Evolutionary conservation across 2,113 vertebrate genomes (phyloP), one percentile per base, ranked within the genome.

Genomic region (Stigmatopora nigra): DNA sequence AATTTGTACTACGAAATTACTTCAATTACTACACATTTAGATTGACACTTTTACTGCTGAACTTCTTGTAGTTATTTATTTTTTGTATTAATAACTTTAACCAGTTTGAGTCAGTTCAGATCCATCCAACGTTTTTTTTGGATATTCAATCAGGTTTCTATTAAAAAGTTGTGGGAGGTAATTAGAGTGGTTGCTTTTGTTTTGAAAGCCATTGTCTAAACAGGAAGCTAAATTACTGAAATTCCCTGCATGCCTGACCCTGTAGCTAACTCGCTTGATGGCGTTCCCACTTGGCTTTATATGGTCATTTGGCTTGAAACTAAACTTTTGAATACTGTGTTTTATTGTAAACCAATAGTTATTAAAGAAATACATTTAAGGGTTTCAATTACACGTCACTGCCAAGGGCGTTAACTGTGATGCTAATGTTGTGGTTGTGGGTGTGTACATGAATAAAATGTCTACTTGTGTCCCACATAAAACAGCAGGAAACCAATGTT

Each of bases 171-270:
- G 9, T 41, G 35, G 35, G n/a, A 41, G 16, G 36, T 16, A 41
- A 60, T 44, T 19, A 19, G 1, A 19, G 11, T 41, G 13, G 13
- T 3, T 35, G 46, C 69, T 70, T 80, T 88, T 82, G 45, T 80
- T 84, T 81, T 87, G 83, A 83, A 86, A 76, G 61, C 9, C 2
- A 0, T 1, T 31, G 7, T 3, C 49, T 49, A 82, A 71, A 72
- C 74, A 22, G 83, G 85, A 87, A 82, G 76, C 83, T 2, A 12
- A 55, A 31, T 72, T 0, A 17, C 8, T 72, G 52, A 56, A 45
- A 70, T 70, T 68, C 68, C 17, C 35, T 65, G 60, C 49, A 3
- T 71, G 68, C 53, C 68, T 79, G 62, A 69, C 67, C n/a, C 20
- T 13, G 11, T 0, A 5, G 75, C 44, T 76, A 77, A 74, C 61